Percentiles rank a stretch among this genome's conserved stretches.
These are phyloP conservation scores for Trichonephila clavata DNA, from an alignment of 1,140 invertebrate species.

Conservation along the genomic window DNA sequence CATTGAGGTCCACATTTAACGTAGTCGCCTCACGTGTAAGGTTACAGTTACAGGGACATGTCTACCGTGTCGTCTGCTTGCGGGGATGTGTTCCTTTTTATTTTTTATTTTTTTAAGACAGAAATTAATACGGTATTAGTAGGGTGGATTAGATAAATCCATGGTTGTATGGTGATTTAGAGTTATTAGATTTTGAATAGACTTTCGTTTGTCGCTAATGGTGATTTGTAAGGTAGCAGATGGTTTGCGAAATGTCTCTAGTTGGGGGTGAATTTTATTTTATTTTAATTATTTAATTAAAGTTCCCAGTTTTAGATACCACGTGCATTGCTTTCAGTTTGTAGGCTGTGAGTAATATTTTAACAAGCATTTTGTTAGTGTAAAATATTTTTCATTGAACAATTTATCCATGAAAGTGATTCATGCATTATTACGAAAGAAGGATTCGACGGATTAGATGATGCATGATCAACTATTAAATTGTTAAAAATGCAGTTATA, in stretches of 20 bases:
- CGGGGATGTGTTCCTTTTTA: neutral
- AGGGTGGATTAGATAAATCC: neutral
- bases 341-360: too few species aligned
- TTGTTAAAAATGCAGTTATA: too few species aligned
- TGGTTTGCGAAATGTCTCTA: neutral
- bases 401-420: too few species aligned
- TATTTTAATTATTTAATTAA: too few species aligned
- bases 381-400: too few species aligned
- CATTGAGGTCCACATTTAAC: neutral
- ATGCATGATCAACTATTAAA: too few species aligned
- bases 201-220: neutral
- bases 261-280: neutral
- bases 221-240: neutral
- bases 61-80: neutral
- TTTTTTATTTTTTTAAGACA: neutral
- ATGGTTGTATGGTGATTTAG: neutral
- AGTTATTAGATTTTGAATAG: neutral
- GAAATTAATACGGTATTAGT: conserved; percentile 2
- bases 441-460: too few species aligned
- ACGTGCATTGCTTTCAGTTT: too few species aligned
- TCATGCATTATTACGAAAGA: too few species aligned
- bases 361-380: too few species aligned
- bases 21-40: conserved; percentile 56
- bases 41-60: conserved; percentile 54
- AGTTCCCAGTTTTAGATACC: too few species aligned